phyloP scores from a whole-genome alignment of 2,797 vertebrate genomes.

The Lepilemur septentrionalis region DNA sequence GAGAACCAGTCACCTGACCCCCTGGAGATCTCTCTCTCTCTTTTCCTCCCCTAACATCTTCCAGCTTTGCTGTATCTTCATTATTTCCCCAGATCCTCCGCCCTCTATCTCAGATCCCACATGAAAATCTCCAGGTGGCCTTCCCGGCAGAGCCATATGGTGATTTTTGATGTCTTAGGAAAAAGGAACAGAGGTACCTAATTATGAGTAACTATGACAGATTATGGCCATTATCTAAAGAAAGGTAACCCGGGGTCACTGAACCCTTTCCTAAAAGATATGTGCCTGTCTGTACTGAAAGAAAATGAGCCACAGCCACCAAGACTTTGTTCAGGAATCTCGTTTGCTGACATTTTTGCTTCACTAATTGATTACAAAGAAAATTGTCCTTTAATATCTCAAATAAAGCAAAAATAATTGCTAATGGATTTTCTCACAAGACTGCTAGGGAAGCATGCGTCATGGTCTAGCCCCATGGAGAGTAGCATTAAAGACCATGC shows the following conservation, averaged over 20 bases:
- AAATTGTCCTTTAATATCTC: background rate
- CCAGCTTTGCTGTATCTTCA: background rate
- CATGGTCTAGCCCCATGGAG: background rate
- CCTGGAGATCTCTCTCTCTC: no score
- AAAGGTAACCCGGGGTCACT: background rate
- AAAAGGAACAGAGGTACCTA: background rate
- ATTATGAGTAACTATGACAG: background rate
- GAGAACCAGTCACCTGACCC: background rate
- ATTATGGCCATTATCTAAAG: background rate
- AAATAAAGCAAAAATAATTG: background rate
- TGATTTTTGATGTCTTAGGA: background rate
- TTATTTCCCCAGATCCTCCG: background rate
- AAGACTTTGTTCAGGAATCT: background rate
- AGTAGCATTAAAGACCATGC: background rate
- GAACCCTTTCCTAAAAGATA: background rate
- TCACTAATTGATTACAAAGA: background rate
- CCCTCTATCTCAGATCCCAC: background rate
- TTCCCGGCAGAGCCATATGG: background rate
- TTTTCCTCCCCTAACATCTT: rapidly evolving
- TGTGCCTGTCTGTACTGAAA: background rate
- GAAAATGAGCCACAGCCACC: background rate
- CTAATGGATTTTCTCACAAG: background rate
- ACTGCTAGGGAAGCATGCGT: background rate
- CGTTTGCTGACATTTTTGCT: background rate
- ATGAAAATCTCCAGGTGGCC: background rate